Conservation (phyloP, 2,113 vertebrate genomes). For the Neogobius melanostomus region DNA sequence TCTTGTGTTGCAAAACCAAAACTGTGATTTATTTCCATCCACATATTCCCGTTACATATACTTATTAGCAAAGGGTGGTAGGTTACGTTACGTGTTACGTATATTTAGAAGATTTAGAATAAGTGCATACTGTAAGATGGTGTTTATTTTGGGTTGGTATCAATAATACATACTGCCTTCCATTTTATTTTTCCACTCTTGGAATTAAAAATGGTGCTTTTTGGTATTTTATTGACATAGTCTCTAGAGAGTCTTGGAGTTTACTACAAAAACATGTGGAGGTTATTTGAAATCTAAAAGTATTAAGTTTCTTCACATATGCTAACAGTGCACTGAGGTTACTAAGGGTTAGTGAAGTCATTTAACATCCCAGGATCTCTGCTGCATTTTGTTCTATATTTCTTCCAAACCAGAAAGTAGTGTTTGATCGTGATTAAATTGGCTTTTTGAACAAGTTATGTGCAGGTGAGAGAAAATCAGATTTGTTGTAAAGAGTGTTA, state of each 20-base stretch:
- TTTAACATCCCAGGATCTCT: conserved; percentile 28
- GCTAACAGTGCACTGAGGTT: conserved; percentile 22
- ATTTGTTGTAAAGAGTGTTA: conserved; percentile 52
- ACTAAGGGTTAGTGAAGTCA: conserved; percentile 24
- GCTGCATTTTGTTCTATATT: conserved; percentile 26
- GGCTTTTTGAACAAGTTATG: conserved; percentile 18
- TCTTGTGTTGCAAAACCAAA: conserved; percentile 56
- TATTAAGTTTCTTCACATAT: conserved; percentile 7
- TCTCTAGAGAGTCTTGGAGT: conserved; percentile 43
- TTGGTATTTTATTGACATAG: conserved; percentile 35
- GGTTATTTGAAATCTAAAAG: conserved; percentile 25
- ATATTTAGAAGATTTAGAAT: conserved; percentile 19
- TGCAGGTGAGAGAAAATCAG: conserved; percentile 25
- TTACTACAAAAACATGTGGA: conserved; percentile 28
- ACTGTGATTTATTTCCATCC: conserved; percentile 53
- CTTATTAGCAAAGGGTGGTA: conserved; percentile 13
- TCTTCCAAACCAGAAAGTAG: conserved; percentile 14
- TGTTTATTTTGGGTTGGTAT: conserved; percentile 31
- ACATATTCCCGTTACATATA: conserved; percentile 35
- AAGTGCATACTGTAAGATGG: conserved; percentile 20
- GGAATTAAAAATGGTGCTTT: conserved; percentile 69
- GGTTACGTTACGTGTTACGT: background rate
- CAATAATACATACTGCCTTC: conserved; percentile 58
- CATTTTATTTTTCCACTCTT: conserved; percentile 32
- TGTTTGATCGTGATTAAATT: conserved; percentile 33